Conservation (phyloP, 64 coral and sea anemone species). For the Pocillopora damicornis region DNA sequence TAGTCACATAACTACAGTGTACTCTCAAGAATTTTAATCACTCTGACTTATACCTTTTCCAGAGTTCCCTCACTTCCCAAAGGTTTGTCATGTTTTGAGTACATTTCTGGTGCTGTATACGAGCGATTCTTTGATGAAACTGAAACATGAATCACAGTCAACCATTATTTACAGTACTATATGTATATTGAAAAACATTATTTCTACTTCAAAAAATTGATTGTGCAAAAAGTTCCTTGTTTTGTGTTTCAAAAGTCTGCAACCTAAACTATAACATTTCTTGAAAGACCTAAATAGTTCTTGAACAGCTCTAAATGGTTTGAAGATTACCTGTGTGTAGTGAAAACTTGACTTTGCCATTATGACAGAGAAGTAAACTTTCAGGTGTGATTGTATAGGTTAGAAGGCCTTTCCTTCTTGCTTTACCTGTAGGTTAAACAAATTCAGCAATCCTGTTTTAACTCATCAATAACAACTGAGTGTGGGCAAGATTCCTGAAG, state of each 20-base stretch:
- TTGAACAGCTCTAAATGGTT: too few relatives aligned
- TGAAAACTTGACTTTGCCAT: constrained; percentile 86
- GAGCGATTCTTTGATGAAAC: constrained; percentile 58
- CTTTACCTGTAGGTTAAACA: constrained; percentile 57
- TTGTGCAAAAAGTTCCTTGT: too few relatives aligned
- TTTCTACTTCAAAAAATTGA: too few relatives aligned
- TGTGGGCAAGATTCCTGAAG: neutral
- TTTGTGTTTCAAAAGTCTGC: too few relatives aligned
- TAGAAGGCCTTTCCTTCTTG: constrained; percentile 38
- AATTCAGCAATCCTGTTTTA: neutral
- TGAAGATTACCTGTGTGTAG: constrained; percentile 50
- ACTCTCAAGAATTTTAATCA: too few relatives aligned
- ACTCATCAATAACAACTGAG: neutral
- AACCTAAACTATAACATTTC: too few relatives aligned
- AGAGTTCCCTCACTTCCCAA: constrained; percentile 66
- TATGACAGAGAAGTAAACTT: constrained; percentile 75
- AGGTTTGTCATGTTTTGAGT: constrained; percentile 54
- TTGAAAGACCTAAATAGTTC: too few relatives aligned
- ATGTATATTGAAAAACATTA: too few relatives aligned
- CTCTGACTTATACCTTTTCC: constrained; percentile 69
- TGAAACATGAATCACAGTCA: neutral
- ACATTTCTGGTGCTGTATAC: constrained; percentile 86
- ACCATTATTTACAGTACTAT: too few relatives aligned
- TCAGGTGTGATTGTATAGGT: constrained; percentile 75
- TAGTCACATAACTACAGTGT: too few relatives aligned